These are phyloP conservation scores for Danionella cerebrum DNA, from an alignment of 2,113 vertebrate genomes.

Conservation along the genomic window DNA sequence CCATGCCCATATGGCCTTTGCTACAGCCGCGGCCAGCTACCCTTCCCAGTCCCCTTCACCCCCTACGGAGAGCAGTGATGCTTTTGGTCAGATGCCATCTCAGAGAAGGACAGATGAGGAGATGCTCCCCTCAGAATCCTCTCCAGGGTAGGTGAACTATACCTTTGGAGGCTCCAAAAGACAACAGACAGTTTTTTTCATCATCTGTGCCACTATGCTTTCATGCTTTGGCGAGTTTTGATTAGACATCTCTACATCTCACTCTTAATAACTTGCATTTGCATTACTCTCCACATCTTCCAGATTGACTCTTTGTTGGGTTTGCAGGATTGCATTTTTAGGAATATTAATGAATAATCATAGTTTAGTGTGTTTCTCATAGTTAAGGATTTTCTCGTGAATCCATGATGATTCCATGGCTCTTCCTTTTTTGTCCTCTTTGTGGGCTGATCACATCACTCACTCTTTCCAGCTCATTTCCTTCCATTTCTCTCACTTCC, in stretches of 20 bases:
- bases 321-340: constrained; percentile 10
- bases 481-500: constrained; percentile 27
- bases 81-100: constrained; percentile 86
- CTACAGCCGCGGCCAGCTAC: constrained; percentile 82
- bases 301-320: constrained; percentile 7
- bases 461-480: constrained; percentile 28
- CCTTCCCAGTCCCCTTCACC: constrained; percentile 80
- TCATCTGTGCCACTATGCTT: constrained; percentile 4
- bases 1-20: constrained; percentile 77
- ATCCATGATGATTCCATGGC: constrained; percentile 29
- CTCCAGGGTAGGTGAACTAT: constrained; percentile 90
- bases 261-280: constrained; percentile 5
- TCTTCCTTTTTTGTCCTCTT: constrained; percentile 30
- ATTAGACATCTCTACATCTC: neutral
- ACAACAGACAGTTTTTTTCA: constrained; percentile 42
- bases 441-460: constrained; percentile 35
- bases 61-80: constrained; percentile 80
- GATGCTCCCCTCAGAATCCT: constrained; percentile 86
- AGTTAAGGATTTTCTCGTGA: constrained; percentile 21
- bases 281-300: constrained; percentile 11
- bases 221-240: constrained; percentile 31
- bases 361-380: constrained; percentile 9
- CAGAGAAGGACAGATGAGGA: constrained; percentile 87
- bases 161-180: constrained; percentile 53
- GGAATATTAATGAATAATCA: neutral